Conservation (phyloP, 1,140 invertebrate genomes). For the Steinernema feltiae region DNA sequence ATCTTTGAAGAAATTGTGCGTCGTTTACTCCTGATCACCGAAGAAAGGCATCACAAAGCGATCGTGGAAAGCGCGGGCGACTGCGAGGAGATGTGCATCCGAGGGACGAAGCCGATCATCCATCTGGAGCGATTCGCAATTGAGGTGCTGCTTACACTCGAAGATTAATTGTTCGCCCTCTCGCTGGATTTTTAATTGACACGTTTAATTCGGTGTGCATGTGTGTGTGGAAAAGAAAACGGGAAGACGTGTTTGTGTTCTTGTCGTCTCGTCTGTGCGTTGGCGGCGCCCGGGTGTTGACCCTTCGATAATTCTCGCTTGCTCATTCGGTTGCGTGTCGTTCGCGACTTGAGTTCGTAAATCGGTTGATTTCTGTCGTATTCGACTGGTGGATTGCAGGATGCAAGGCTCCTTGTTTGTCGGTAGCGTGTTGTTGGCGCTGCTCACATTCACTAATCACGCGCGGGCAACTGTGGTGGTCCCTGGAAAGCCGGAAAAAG, state of each 20-base stretch:
- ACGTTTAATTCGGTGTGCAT: too few relatives aligned
- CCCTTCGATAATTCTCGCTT: not conserved
- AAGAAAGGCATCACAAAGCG: not conserved
- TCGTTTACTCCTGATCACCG: slow-evolving; percentile 1
- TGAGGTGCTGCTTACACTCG: not conserved
- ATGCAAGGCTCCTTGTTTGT: not conserved
- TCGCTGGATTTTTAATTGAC: too few relatives aligned
- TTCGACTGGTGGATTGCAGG: not conserved
- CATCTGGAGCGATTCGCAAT: slow-evolving; percentile 32
- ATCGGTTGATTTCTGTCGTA: not conserved
- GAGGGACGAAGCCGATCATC: slow-evolving; percentile 29
- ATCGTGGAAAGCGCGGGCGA: slow-evolving; percentile 7
- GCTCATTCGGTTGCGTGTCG: not conserved
- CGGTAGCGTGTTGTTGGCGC: not conserved
- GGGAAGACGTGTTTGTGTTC: not conserved
- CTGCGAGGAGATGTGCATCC: slow-evolving; percentile 16
- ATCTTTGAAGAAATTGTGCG: slow-evolving; percentile 18
- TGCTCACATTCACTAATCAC: not conserved
- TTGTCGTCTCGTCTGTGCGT: not conserved
- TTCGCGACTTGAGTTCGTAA: not conserved
- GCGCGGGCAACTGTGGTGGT: not conserved
- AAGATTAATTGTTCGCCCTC: not conserved
- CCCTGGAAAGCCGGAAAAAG: too few relatives aligned
- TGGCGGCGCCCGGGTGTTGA: not conserved
- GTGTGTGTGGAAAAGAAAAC: too few relatives aligned